A percentile compares a stretch with the other conserved stretches of the same genome.
Conservation (phyloP, 2,888 invertebrate species). For the Phengaris arion region DNA sequence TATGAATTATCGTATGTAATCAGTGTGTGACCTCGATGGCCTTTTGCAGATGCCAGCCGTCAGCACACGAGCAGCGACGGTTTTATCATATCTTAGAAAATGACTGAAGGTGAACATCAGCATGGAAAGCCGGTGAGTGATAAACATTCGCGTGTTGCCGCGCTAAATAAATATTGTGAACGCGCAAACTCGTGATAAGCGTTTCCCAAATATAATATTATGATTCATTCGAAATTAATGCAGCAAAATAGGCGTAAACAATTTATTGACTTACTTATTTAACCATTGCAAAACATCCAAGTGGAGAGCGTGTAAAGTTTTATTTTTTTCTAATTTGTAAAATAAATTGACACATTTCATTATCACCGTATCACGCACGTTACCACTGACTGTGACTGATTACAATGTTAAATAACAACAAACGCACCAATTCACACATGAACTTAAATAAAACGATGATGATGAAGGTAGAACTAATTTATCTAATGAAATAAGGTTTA, state of each 20-base stretch:
- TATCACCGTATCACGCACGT: slow-evolving; percentile 9
- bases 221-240: neutral
- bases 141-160: slow-evolving; percentile 18
- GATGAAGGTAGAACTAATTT: too few species aligned
- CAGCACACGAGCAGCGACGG: slow-evolving; percentile 73
- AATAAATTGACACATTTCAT: slow-evolving; percentile 4
- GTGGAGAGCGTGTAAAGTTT: too few species aligned
- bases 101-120: slow-evolving; percentile 71
- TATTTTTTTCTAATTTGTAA: neutral
- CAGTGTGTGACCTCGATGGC: slow-evolving; percentile 63
- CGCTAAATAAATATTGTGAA: neutral
- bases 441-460: too few species aligned
- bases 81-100: slow-evolving; percentile 77
- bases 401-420: neutral
- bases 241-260: neutral
- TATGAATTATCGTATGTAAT: slow-evolving; percentile 31
- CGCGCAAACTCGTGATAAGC: neutral
- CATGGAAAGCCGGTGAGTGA: slow-evolving; percentile 74
- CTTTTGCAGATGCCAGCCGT: slow-evolving; percentile 75
- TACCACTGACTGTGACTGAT: slow-evolving; percentile 1
- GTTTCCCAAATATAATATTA: neutral
- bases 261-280: neutral
- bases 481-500: neutral
- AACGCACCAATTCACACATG: neutral
- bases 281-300: too few species aligned